These are phyloP conservation scores for Radopholus similis DNA, from an alignment of 1,140 invertebrate genomes.

Conservation along the genomic window DNA sequence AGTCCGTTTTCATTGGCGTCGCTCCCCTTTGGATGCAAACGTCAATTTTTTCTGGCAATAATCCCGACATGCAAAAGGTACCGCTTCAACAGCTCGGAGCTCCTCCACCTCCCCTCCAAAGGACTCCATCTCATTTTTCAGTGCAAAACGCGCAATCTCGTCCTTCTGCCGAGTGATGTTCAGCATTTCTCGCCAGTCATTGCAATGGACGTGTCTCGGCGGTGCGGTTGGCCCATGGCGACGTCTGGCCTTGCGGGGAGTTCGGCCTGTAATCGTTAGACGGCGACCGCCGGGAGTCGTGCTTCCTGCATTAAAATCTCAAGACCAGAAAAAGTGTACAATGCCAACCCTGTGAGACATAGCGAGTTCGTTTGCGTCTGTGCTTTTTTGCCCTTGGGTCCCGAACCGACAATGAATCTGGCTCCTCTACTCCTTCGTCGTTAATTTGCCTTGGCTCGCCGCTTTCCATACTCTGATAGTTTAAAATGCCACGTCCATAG, in stretches of 20 bases:
- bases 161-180: constrained; percentile 9
- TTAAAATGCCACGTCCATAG: background rate
- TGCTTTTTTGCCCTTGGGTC: background rate
- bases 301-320: background rate
- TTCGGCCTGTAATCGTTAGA: background rate
- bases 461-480: background rate
- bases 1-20: no score
- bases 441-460: no score
- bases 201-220: constrained; percentile 27
- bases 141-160: background rate
- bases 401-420: no score
- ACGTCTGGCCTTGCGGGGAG: background rate
- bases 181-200: constrained; percentile 33
- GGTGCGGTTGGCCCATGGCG: constrained; percentile 27
- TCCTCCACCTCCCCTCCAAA: background rate
- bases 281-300: background rate
- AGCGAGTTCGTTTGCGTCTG: background rate
- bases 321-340: background rate
- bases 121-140: background rate
- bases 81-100: background rate
- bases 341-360: background rate
- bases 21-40: background rate
- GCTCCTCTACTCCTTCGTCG: no score
- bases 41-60: background rate
- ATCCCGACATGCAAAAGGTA: background rate